Conservation (phyloP, 2,888 invertebrate genomes). For the Hydroisotoma schaefferi region DNA sequence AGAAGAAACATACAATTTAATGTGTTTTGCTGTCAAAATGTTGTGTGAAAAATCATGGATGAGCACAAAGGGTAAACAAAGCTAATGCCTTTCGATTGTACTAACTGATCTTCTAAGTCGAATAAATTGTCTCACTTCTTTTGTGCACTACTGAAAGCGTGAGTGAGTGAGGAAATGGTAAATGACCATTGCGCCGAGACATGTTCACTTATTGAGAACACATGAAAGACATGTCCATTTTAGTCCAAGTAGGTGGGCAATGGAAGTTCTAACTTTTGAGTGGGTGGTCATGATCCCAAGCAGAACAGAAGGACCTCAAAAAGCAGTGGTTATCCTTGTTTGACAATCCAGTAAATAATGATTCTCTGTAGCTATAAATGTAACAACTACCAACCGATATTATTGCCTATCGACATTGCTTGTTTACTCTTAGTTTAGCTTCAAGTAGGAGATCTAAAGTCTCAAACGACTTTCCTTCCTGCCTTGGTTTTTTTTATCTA, state of each 20-base stretch:
- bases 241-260: slow-evolving; percentile 47
- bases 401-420: no score
- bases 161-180: neutral
- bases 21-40: slow-evolving; percentile 47
- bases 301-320: slow-evolving; percentile 39
- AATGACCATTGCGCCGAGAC: slow-evolving; percentile 5
- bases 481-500: no score
- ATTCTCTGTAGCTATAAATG: slow-evolving; percentile 6
- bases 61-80: slow-evolving; percentile 30
- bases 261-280: slow-evolving; percentile 46
- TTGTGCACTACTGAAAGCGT: neutral
- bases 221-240: slow-evolving; percentile 12
- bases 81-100: no score
- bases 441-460: no score
- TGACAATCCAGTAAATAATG: neutral
- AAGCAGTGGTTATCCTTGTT: neutral
- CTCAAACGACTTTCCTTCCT: no score
- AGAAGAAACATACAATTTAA: slow-evolving; percentile 33
- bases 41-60: slow-evolving; percentile 45
- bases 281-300: slow-evolving; percentile 48
- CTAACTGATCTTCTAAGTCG: slow-evolving; percentile 1
- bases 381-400: no score
- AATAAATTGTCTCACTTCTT: slow-evolving; percentile 12
- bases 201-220: neutral
- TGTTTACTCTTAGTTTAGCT: no score